Conservation (phyloP, 1,140 invertebrate species). For the Drosophila truncata region DNA sequence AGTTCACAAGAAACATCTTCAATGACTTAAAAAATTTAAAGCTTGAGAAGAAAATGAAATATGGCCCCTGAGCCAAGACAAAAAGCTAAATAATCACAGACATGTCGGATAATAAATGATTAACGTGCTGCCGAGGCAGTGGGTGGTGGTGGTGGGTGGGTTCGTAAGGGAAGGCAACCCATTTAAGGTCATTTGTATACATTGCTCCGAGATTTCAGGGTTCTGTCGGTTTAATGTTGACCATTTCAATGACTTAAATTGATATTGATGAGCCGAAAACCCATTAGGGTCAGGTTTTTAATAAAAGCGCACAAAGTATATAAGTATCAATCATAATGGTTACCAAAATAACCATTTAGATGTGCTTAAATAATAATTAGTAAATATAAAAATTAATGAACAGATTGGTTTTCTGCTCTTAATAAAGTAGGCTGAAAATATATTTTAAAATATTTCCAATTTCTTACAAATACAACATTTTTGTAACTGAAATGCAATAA, state of each 20-base stretch:
- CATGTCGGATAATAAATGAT: slow-evolving; percentile 83
- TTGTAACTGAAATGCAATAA: not conserved
- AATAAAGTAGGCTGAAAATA: slow-evolving; percentile 82
- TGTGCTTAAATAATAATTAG: not conserved
- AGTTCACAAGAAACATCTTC: slow-evolving; percentile 14
- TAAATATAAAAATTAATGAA: not conserved
- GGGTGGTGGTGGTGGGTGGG: not conserved
- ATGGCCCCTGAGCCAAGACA: slow-evolving; percentile 53
- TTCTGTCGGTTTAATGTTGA: slow-evolving; percentile 25
- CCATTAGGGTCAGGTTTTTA: slow-evolving; percentile 12
- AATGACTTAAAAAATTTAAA: slow-evolving; percentile 60
- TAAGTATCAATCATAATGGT: slow-evolving; percentile 13
- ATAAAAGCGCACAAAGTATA: not conserved
- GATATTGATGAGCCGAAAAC: slow-evolving; percentile 53
- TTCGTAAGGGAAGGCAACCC: slow-evolving; percentile 23
- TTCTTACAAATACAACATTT: not conserved
- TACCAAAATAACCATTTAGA: not conserved
- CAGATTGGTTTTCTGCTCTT: not conserved
- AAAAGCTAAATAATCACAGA: slow-evolving; percentile 81
- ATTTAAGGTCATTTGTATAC: slow-evolving; percentile 66
- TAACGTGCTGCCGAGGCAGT: slow-evolving; percentile 53
- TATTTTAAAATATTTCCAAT: not conserved
- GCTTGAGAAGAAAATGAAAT: slow-evolving; percentile 66
- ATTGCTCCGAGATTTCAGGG: slow-evolving; percentile 10
- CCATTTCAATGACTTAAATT: slow-evolving; percentile 46